phyloP scores from a whole-genome alignment of 2,888 invertebrate genomes.

The Suillia variegata region DNA sequence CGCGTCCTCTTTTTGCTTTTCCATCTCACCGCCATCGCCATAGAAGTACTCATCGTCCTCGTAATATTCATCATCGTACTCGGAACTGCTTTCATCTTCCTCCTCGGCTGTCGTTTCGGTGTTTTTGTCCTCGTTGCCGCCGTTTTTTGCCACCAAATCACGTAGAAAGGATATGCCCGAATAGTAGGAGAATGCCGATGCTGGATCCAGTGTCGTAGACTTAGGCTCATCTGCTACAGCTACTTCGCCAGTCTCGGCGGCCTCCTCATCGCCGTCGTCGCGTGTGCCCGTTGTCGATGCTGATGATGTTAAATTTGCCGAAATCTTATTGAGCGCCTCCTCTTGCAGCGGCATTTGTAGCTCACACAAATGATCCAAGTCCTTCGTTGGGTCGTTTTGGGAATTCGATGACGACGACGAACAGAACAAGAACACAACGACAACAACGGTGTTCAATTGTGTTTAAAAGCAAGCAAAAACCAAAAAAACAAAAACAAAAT shows the following conservation, averaged over 20 bases:
- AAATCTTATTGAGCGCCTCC: slow-evolving; percentile 49
- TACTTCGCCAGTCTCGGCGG: slow-evolving; percentile 18
- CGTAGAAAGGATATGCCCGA: slow-evolving; percentile 49
- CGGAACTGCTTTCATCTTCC: slow-evolving; percentile 30
- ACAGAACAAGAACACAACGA: slow-evolving; percentile 1
- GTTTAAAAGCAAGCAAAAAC: neutral
- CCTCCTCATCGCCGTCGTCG: slow-evolving; percentile 7
- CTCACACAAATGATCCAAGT: slow-evolving; percentile 55
- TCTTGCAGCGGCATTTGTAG: slow-evolving; percentile 48
- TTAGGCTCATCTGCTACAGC: slow-evolving; percentile 25
- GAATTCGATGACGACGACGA: neutral
- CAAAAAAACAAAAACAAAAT: slow-evolving; percentile 2
- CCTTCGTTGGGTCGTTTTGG: slow-evolving; percentile 31
- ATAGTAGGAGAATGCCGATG: slow-evolving; percentile 44
- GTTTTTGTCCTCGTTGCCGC: slow-evolving; percentile 18
- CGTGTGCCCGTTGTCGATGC: slow-evolving; percentile 22
- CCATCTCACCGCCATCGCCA: slow-evolving; percentile 30
- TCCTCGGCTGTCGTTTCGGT: slow-evolving; percentile 22
- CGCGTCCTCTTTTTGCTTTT: too few relatives aligned
- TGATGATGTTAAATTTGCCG: slow-evolving; percentile 43
- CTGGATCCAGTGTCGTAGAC: slow-evolving; percentile 30
- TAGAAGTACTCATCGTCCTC: slow-evolving; percentile 42
- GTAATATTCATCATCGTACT: slow-evolving; percentile 37
- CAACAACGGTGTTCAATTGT: slow-evolving; percentile 11
- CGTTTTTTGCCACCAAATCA: slow-evolving; percentile 33